Conservation (phyloP, 2,888 invertebrate species). For the Octonoba sinensis region DNA sequence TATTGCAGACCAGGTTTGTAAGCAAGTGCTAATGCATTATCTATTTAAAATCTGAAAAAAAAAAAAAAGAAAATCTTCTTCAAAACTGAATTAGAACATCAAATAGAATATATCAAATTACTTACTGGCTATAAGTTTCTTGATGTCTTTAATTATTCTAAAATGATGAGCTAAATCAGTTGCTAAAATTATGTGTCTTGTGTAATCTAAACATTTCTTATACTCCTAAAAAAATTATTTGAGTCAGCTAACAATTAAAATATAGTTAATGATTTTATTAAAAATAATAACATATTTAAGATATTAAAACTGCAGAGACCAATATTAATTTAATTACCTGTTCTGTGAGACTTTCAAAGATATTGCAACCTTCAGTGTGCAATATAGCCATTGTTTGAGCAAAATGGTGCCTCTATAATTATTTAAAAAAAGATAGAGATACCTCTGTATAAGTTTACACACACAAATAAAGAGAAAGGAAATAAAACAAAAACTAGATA, state of each 20-base stretch:
- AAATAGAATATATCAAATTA: neutral
- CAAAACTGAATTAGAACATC: neutral
- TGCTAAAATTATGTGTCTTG: conserved; percentile 82
- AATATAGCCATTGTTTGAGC: conserved; percentile 87
- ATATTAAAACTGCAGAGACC: neutral
- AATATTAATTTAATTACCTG: conserved; percentile 69
- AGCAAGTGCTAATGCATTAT: neutral
- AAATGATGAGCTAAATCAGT: conserved; percentile 86
- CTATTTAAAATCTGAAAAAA: neutral
- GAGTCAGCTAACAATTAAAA: neutral
- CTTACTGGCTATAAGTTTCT: conserved; percentile 70
- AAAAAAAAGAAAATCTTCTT: neutral
- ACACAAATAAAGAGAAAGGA: too few relatives aligned
- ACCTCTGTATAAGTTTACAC: too few relatives aligned
- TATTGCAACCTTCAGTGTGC: conserved; percentile 87
- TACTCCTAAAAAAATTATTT: conserved; percentile 74
- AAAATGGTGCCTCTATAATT: conserved; percentile 81
- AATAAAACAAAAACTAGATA: too few relatives aligned
- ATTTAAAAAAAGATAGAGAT: conserved; percentile 30
- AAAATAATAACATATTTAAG: too few relatives aligned
- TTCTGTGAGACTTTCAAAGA: conserved; percentile 80
- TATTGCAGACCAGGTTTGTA: too few relatives aligned
- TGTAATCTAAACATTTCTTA: conserved; percentile 77
- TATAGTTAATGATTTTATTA: neutral
- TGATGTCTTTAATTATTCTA: conserved; percentile 74